Conservation (phyloP, 2,797 vertebrate genomes). For the Dipus sagitta region DNA sequence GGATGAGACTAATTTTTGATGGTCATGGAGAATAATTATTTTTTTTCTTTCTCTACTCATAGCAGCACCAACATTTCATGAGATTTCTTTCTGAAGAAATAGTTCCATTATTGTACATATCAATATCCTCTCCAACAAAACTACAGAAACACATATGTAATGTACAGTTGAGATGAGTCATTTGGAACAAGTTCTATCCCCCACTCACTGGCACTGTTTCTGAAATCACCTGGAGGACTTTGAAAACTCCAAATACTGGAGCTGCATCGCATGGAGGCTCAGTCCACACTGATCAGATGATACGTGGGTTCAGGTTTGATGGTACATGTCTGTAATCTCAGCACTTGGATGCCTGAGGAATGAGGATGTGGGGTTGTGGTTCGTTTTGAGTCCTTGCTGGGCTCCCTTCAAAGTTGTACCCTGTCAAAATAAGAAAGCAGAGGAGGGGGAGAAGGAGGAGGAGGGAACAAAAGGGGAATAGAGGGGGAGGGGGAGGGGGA, state of each 20-base stretch:
- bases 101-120: not conserved
- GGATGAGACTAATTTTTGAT: not conserved
- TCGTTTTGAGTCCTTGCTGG: too few species aligned
- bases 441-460: too few species aligned
- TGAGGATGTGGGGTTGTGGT: not conserved
- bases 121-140: not conserved
- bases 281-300: not conserved
- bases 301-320: not conserved
- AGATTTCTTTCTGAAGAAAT: not conserved
- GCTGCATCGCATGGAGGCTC: accelerated
- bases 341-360: not conserved
- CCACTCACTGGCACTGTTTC: accelerated
- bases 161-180: not conserved
- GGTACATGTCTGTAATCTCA: not conserved
- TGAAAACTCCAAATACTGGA: not conserved
- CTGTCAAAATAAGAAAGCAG: too few species aligned
- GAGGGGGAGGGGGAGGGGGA: too few species aligned
- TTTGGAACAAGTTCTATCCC: not conserved
- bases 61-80: not conserved
- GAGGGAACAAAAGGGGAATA: too few species aligned
- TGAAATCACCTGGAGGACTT: not conserved
- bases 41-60: not conserved
- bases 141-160: not conserved
- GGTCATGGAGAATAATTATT: not conserved
- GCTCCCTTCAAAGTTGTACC: too few species aligned